Conservation (phyloP, 1,140 invertebrate species). For the Diorhabda sublineata region DNA sequence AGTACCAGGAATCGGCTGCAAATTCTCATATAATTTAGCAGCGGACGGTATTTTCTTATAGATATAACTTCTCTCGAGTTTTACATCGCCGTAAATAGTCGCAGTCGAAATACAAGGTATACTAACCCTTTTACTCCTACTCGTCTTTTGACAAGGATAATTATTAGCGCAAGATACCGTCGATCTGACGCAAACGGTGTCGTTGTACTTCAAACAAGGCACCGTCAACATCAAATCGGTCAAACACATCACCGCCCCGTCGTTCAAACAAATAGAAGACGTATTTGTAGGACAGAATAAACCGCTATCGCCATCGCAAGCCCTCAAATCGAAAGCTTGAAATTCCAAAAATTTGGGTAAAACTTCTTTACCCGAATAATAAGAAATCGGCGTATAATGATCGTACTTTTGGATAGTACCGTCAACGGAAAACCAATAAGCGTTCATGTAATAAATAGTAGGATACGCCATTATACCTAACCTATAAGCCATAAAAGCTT, state of each 20-base stretch:
- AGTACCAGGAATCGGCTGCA: constrained; percentile 6
- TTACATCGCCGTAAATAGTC: constrained; percentile 5
- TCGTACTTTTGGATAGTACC: constrained; percentile 3
- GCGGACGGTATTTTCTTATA: neutral
- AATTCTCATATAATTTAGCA: neutral
- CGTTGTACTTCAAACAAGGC: neutral
- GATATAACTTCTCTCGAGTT: neutral
- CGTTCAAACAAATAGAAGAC: constrained; percentile 1
- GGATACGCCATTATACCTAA: neutral
- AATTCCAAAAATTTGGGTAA: constrained; percentile 4
- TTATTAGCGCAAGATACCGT: neutral
- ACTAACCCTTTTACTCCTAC: neutral
- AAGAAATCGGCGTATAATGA: neutral
- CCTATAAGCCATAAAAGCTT: neutral
- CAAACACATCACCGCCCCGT: constrained; percentile 4
- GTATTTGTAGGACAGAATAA: constrained; percentile 6
- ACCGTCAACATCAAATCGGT: constrained; percentile 2
- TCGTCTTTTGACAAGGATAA: neutral
- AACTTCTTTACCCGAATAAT: constrained; percentile 3
- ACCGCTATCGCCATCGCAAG: constrained; percentile 7
- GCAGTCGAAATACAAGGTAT: constrained; percentile 7
- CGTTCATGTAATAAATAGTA: constrained; percentile 5
- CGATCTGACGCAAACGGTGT: constrained; percentile 2
- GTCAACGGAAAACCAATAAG: neutral
- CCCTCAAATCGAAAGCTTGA: neutral